Evolutionary conservation across 2,888 invertebrate species (phyloP).

Genomic region (Acanthacorydalis orientalis): DNA sequence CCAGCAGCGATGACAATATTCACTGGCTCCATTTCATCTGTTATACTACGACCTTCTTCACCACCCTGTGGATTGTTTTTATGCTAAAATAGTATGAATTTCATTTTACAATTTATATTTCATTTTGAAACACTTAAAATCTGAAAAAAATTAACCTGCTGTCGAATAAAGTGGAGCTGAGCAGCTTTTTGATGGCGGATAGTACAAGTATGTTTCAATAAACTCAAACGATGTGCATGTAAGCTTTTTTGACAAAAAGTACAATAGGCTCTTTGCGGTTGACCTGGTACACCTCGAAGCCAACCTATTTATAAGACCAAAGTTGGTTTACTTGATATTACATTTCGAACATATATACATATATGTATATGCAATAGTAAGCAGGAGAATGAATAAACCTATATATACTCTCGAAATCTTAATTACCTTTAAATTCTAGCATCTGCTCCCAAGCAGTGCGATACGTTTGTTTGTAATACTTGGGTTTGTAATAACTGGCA

Average conservation of each 20-base stretch:
- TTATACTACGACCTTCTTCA: not conserved
- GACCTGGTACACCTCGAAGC: conserved; percentile 32
- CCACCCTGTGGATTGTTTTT: conserved; percentile 5
- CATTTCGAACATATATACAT: no score
- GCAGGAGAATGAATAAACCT: not conserved
- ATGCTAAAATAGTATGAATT: conserved; percentile 5
- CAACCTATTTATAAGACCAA: conserved; percentile 27
- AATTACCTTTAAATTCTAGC: conserved; percentile 38
- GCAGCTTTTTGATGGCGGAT: conserved; percentile 36
- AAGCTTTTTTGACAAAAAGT: conserved; percentile 36
- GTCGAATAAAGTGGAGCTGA: conserved; percentile 19
- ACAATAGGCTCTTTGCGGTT: conserved; percentile 38
- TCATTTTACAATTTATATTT: not conserved
- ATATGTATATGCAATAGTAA: not conserved
- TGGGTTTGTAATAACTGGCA: conserved; percentile 8
- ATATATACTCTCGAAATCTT: not conserved
- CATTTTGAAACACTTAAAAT: not conserved
- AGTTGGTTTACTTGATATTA: not conserved
- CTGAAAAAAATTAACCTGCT: conserved; percentile 9
- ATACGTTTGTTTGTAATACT: conserved; percentile 37
- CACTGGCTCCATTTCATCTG: conserved; percentile 7
- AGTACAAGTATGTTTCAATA: conserved; percentile 40
- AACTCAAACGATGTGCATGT: conserved; percentile 38
- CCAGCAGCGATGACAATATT: conserved; percentile 7
- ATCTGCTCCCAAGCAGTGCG: conserved; percentile 39